These are phyloP conservation scores for Scaptomyza montana DNA, from an alignment of 1,140 invertebrate genomes.

Conservation along the genomic window DNA sequence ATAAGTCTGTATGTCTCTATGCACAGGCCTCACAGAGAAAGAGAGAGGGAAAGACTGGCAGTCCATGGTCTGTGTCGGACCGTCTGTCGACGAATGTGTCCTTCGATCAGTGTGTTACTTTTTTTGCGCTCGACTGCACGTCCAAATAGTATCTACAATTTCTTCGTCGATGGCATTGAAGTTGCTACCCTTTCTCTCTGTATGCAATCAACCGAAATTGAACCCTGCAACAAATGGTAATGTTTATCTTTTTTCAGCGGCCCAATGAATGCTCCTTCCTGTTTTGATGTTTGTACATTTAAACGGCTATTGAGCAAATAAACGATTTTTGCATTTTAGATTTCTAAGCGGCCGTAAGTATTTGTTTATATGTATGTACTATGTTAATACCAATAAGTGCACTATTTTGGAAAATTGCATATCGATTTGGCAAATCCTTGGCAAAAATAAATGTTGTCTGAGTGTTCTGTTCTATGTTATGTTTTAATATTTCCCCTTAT, in stretches of 20 bases:
- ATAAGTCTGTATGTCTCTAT: constrained; percentile 13
- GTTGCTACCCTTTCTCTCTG: constrained; percentile 21
- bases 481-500: constrained; percentile 37
- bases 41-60: constrained; percentile 11
- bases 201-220: constrained; percentile 79
- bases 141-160: constrained; percentile 74
- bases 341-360: constrained; percentile 52
- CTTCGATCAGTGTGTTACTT: constrained; percentile 53
- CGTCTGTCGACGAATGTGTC: constrained; percentile 33
- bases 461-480: constrained; percentile 28
- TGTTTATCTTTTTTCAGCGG: constrained; percentile 73
- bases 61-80: constrained; percentile 26
- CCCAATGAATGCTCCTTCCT: constrained; percentile 40
- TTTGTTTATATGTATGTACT: constrained; percentile 30
- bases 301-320: constrained; percentile 78
- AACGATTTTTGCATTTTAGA: constrained; percentile 79
- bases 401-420: constrained; percentile 53
- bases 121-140: constrained; percentile 73
- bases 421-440: constrained; percentile 38
- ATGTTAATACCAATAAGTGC: constrained; percentile 26
- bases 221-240: constrained; percentile 77
- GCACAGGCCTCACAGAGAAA: no score
- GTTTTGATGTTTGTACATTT: constrained; percentile 60
- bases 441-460: constrained; percentile 34
- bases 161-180: constrained; percentile 64